phyloP scores from a whole-genome alignment of 2,113 vertebrate species.

The Symphodus melops region DNA sequence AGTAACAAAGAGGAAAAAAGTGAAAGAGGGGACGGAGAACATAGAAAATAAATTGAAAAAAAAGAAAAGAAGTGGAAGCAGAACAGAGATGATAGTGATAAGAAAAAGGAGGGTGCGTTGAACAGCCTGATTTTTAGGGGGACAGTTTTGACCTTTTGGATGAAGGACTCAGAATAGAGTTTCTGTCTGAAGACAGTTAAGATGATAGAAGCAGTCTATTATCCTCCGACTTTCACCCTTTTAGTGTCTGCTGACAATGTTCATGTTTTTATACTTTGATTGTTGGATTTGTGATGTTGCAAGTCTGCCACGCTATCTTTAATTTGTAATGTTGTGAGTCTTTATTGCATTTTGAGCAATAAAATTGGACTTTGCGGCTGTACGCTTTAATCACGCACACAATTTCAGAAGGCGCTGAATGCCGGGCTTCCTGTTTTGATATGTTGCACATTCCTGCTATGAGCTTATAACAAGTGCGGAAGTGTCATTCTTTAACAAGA shows the following conservation, averaged over 20 bases:
- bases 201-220: conserved; percentile 12
- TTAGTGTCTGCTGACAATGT: not conserved
- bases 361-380: conserved; percentile 12
- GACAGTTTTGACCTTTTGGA: conserved; percentile 59
- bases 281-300: conserved; percentile 5
- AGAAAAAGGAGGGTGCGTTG: conserved; percentile 37
- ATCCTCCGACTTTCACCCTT: conserved; percentile 24
- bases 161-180: conserved; percentile 26
- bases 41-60: conserved; percentile 29
- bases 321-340: not conserved
- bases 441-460: not conserved
- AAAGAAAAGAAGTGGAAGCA: conserved; percentile 34
- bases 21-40: conserved; percentile 52
- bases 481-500: not conserved
- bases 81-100: not conserved
- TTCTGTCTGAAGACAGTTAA: conserved; percentile 29
- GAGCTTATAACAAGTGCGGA: not conserved
- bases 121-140: conserved; percentile 50
- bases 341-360: conserved; percentile 7
- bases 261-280: not conserved
- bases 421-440: not conserved
- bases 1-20: conserved; percentile 44
- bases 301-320: too few relatives aligned
- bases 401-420: conserved; percentile 8
- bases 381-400: not conserved